Evolutionary conservation across 2,888 invertebrate genomes (phyloP).

Genomic region (Acleris emargana): DNA sequence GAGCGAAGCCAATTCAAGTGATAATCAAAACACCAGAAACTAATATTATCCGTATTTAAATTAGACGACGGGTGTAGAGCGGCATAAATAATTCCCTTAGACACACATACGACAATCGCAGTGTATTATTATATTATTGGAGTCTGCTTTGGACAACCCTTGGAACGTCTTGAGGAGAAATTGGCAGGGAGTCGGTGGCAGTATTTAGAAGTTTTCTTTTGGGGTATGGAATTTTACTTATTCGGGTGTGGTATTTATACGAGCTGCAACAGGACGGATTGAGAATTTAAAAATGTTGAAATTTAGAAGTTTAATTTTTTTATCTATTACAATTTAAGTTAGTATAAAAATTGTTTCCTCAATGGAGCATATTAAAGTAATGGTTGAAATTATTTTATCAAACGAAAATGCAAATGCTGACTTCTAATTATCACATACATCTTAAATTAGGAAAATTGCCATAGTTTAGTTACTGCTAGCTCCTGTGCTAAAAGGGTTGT

Average conservation of each 20-base stretch:
- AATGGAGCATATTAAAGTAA: no score
- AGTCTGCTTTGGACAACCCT: conserved; percentile 76
- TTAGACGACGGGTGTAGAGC: conserved; percentile 62
- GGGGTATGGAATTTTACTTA: background rate
- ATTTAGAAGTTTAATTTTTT: no score
- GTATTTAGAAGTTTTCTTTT: conserved; percentile 10
- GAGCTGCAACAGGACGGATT: no score
- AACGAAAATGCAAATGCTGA: no score
- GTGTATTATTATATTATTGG: conserved; percentile 75
- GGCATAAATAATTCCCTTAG: conserved; percentile 80
- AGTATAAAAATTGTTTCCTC: no score
- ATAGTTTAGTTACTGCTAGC: conserved; percentile 38
- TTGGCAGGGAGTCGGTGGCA: conserved; percentile 56
- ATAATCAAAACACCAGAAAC: conserved; percentile 59
- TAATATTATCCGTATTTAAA: conserved; percentile 67
- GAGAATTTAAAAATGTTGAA: no score
- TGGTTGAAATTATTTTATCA: no score
- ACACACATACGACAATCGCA: conserved; percentile 79
- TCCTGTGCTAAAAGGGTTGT: conserved; percentile 70
- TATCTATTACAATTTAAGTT: no score
- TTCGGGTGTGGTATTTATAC: background rate
- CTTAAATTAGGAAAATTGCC: background rate
- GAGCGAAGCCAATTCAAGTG: conserved; percentile 27
- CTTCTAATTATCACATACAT: background rate
- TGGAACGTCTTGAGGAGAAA: conserved; percentile 61